Base-by-base conservation (phyloP, 2,797 vertebrate species). In the Gobionotothen gibberifrons region DNA sequence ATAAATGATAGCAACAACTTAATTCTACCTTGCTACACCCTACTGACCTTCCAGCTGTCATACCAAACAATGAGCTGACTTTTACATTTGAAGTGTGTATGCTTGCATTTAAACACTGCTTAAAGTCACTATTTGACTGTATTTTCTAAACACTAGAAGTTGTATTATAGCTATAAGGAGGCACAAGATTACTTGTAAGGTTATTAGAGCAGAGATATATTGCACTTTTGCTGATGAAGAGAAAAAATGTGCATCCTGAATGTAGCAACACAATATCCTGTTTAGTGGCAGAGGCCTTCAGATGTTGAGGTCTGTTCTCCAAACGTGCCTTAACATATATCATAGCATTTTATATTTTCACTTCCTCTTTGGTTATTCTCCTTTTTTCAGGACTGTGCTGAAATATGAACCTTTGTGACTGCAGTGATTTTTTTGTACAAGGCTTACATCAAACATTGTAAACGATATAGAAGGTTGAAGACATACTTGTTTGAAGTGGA, bases 311-410 rank as follows among this genome's bases (percentile, higher is more conserved):
- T 78, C 80, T 74, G 42, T 40, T 68, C 71, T 79, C 56, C 73
- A 68, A 12, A 67, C 87, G 66, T 73, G 62, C 78, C 71, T 74
- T 70, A 72, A 79, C 78, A 87, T 90, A 64, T 72, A 82, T 91
- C 75, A 89, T 87, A 85, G 83, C 83, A 83, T 87, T 89, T 90
- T 88, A 76, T 76, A 76, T 84, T 91, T 82, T 93, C 92, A 90
- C 89, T 92, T 93, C 92, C 88, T 61, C 57, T 85, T 74, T 76
- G 15, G 26, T 78, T 75, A 82, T 88, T 85, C 89, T 89, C 79
- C 74, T 79, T 87, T 87, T 69, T 51, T 15, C 32, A 75, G 48
- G 42, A 40, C 46, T 71, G 9, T 78, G 73, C 77, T 79, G 60
- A 85, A 87, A 84, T 79, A 69, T 84, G n/a, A 67, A 51, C 22